Base-by-base conservation (phyloP, 2,888 invertebrate species). In the Marasmarcha lunaedactyla region DNA sequence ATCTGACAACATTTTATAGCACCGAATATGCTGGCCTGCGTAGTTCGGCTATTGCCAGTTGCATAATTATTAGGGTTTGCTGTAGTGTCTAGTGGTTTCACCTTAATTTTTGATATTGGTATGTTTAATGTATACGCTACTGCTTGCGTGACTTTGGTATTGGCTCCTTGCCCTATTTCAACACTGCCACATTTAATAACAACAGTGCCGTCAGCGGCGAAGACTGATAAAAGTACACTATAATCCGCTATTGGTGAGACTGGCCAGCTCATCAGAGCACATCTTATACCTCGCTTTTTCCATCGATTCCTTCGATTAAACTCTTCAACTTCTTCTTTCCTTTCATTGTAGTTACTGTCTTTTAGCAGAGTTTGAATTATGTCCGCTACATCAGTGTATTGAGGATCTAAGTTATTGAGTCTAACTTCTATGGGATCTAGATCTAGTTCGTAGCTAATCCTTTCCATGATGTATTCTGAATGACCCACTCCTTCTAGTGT, bases 91-190 rank as follows among this genome's bases (percentile, higher is more conserved):
- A 85, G 85, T 1, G 89, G 81, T 55, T 90, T 90, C 1, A 93
- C 85, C 27, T 76, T 84, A 1, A 95, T 72, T 67, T 86, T 84
- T 0, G 87, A 85, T 33, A 92, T 46, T 2, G 89, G 78, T 41
- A 92, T 87, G 1, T 88, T 89, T 0, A 92, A 70, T 1, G 86
- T 86, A 53, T 88, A 86, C 0, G 92, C 91, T 2, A 71, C 65
- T 1, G 88, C 86, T 76, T 91, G 90, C 2, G 86, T 85, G 1
- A 88, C 86, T 86, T 88, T 76, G 1, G 92, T 92, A 48, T 92
- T 74, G 36, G 92, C 85, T 7, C 94, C 94, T 74, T 95, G 95
- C 0, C 95, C 95, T 56, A 90, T 87, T 77, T 92, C 92, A 15
- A 90, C 76, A 1, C 90, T 92, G 10, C 90, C 90, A 50, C 92